These are phyloP conservation scores for Cercopithecus mona DNA, from an alignment of 2,113 vertebrate species.

Conservation along the genomic window DNA sequence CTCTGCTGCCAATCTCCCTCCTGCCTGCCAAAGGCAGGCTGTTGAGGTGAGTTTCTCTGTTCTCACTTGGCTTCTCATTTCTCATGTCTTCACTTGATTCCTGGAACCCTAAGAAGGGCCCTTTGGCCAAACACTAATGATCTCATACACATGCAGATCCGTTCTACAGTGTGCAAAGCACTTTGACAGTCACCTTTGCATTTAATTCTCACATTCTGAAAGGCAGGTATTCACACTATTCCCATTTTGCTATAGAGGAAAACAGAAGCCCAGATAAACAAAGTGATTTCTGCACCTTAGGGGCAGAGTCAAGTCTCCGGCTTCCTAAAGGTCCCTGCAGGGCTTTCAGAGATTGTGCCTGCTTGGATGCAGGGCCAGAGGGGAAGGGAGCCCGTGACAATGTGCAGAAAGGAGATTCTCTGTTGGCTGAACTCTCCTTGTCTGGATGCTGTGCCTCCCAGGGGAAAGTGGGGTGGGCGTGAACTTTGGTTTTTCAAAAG, in stretches of 20 bases:
- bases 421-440: neutral
- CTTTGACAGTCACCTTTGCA: neutral
- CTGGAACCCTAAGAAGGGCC: neutral
- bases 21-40: neutral
- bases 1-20: neutral
- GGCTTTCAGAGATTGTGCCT: neutral
- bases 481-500: conserved; percentile 58
- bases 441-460: neutral
- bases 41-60: neutral
- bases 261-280: neutral
- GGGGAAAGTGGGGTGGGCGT: neutral
- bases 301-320: neutral
- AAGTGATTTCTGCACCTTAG: neutral
- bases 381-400: fast-evolving
- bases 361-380: fast-evolving
- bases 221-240: neutral
- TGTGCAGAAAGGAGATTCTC: neutral
- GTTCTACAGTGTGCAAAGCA: neutral
- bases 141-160: neutral
- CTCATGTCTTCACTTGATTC: neutral
- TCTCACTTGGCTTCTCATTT: neutral
- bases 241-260: conserved; percentile 29
- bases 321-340: neutral
- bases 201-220: neutral
- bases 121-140: neutral